Percentiles rank a stretch among this genome's conserved stretches.
Evolutionary conservation across 2,888 invertebrate species (phyloP).

Genomic region (Scotopteryx bipunctaria): DNA sequence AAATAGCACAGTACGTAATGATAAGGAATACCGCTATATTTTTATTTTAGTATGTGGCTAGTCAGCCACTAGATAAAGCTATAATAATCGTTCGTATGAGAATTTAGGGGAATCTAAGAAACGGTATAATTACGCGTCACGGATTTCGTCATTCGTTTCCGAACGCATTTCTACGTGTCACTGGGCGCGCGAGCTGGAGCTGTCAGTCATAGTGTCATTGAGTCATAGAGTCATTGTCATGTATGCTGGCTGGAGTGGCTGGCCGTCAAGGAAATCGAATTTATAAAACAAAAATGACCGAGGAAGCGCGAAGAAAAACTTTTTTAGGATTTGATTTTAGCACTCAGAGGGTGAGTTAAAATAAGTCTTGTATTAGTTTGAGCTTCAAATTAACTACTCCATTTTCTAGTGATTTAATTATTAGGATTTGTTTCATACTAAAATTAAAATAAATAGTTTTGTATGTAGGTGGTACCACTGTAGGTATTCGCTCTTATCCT

Average conservation of each 20-base stretch:
- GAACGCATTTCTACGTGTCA: constrained; percentile 57
- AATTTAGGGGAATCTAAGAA: too few species aligned
- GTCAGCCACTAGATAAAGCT: too few species aligned
- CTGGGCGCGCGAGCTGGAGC: constrained; percentile 36
- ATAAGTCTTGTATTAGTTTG: constrained; percentile 8
- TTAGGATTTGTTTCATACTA: neutral
- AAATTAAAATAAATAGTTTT: neutral
- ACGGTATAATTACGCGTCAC: too few species aligned
- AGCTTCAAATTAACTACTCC: neutral
- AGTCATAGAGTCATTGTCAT: too few species aligned
- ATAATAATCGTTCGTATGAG: too few species aligned
- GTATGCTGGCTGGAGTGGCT: too few species aligned
- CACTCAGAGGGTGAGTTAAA: constrained; percentile 89
- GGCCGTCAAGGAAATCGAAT: constrained; percentile 9
- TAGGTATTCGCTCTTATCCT: too few species aligned
- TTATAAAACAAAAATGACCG: constrained; percentile 66
- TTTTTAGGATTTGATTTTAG: constrained; percentile 94
- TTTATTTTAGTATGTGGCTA: too few species aligned
- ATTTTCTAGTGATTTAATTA: neutral
- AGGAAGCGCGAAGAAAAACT: constrained; percentile 73
- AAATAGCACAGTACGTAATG: too few species aligned
- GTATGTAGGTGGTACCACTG: neutral
- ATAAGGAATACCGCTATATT: too few species aligned
- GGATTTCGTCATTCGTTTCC: constrained; percentile 44
- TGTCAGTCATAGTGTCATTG: too few species aligned